phyloP scores from a whole-genome alignment of 2,888 invertebrate genomes.

The Caenorhabditis becei region DNA sequence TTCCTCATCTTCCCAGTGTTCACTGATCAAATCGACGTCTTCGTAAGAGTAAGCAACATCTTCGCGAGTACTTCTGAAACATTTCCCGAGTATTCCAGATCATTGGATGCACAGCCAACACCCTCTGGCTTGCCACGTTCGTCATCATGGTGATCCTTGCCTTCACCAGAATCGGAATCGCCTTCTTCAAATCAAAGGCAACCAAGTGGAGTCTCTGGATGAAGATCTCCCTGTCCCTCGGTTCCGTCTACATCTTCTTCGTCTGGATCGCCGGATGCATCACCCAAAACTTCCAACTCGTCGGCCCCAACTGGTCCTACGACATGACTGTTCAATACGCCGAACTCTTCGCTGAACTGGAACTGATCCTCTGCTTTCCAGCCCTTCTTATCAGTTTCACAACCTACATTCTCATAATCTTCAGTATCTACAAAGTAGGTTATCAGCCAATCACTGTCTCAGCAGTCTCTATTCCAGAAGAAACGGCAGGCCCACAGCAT shows the following conservation, averaged over 20 bases:
- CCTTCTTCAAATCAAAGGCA: constrained; percentile 28
- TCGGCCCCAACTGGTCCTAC: constrained; percentile 46
- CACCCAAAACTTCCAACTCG: constrained; percentile 40
- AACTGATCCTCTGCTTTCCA: constrained; percentile 47
- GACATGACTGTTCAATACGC: constrained; percentile 37
- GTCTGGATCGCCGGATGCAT: constrained; percentile 33
- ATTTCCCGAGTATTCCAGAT: constrained; percentile 12
- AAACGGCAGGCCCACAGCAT: constrained; percentile 11
- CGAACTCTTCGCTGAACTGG: constrained; percentile 27
- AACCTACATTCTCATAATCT: constrained; percentile 43
- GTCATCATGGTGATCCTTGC: constrained; percentile 29
- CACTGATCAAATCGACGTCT: constrained; percentile 3
- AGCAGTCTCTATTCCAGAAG: constrained; percentile 11
- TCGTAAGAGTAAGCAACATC: constrained; percentile 51
- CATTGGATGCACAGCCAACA: constrained; percentile 38
- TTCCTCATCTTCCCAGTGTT: constrained; percentile 48
- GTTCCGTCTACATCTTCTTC: constrained; percentile 16
- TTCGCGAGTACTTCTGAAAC: neutral
- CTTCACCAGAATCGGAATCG: constrained; percentile 25
- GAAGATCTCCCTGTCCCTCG: constrained; percentile 10
- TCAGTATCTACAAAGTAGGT: constrained; percentile 39
- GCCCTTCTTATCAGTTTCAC: constrained; percentile 37
- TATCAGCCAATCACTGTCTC: too few species aligned
- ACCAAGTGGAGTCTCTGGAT: constrained; percentile 12
- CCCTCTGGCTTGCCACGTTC: constrained; percentile 45